Conservation (phyloP, 2,888 invertebrate genomes). For the Pterobdella sp. region DNA sequence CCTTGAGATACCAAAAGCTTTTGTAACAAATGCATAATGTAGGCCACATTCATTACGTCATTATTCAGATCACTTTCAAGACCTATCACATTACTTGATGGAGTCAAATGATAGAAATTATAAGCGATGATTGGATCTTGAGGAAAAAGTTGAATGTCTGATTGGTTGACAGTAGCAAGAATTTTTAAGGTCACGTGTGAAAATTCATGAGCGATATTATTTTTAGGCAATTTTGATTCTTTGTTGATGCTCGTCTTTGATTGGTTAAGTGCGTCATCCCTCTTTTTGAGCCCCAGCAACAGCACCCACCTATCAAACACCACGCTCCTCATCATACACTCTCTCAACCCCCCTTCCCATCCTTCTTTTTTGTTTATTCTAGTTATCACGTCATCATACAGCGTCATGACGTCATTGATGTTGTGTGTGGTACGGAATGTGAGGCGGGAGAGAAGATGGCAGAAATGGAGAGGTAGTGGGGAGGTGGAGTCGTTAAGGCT, state of each 20-base stretch:
- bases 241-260: too few species aligned
- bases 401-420: not conserved
- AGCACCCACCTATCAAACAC: not conserved
- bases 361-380: not conserved
- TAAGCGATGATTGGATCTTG: not conserved
- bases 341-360: not conserved
- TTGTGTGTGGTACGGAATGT: not conserved
- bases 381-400: not conserved
- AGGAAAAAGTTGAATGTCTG: not conserved
- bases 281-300: not conserved
- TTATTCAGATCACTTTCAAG: not conserved
- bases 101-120: not conserved
- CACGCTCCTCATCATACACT: not conserved
- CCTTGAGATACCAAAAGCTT: not conserved
- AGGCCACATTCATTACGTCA: constrained; percentile 7
- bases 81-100: not conserved
- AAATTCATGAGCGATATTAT: too few species aligned
- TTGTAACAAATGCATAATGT: not conserved
- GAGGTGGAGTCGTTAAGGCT: not conserved
- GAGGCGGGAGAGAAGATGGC: constrained; percentile 7
- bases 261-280: not conserved
- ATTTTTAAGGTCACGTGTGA: too few species aligned
- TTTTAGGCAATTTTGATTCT: too few species aligned
- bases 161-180: not conserved
- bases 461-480: constrained; percentile 15